Percentiles rank a stretch among this genome's conserved stretches.
These are phyloP conservation scores for Pinctada fucata DNA, from an alignment of 2,888 invertebrate species.

Conservation along the genomic window DNA sequence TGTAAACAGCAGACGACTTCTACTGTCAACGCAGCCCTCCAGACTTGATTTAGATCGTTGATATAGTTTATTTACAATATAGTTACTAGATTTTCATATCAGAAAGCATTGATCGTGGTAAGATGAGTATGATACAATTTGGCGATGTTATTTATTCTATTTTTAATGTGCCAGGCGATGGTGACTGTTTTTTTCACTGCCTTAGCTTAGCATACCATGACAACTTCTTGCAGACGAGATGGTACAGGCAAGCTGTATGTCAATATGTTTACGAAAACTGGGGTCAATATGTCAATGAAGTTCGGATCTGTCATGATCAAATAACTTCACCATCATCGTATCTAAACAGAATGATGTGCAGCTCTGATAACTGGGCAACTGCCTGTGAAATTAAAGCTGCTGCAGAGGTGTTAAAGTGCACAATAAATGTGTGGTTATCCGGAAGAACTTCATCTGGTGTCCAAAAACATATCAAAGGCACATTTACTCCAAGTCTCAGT, in stretches of 20 bases:
- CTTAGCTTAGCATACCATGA: neutral
- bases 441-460: neutral
- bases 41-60: too few relatives aligned
- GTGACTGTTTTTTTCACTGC: conserved; percentile 36
- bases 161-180: conserved; percentile 33
- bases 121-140: too few relatives aligned
- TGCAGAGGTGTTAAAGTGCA: conserved; percentile 8
- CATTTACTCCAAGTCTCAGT: neutral
- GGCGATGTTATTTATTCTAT: too few relatives aligned
- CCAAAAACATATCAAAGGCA: neutral
- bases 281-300: neutral
- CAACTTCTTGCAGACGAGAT: neutral
- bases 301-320: neutral
- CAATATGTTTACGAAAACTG: conserved; percentile 9
- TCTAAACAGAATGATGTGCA: conserved; percentile 10
- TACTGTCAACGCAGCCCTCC: too few relatives aligned
- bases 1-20: too few relatives aligned
- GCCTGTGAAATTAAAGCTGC: conserved; percentile 37
- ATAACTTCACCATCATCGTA: neutral
- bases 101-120: too few relatives aligned
- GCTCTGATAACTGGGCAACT: conserved; percentile 23
- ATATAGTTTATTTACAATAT: too few relatives aligned
- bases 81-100: too few relatives aligned
- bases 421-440: conserved; percentile 23
- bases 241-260: conserved; percentile 26